Evolutionary conservation across 1,140 invertebrate genomes (phyloP).

Genomic region (Drosophila lacertosa): DNA sequence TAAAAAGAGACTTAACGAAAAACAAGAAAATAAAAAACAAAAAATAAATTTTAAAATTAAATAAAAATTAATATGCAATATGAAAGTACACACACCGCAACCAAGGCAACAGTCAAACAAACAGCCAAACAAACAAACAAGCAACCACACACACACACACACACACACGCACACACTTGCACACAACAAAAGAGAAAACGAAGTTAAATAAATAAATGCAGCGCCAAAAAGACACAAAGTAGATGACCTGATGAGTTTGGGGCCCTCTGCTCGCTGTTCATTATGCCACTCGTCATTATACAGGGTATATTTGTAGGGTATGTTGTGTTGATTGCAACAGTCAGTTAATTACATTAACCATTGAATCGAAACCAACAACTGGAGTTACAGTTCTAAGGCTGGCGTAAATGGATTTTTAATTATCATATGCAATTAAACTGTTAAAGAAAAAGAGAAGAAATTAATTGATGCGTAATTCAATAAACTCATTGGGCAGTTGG

Average conservation of each 20-base stretch:
- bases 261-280: neutral
- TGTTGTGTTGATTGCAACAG: too few relatives aligned
- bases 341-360: too few relatives aligned
- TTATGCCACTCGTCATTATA: conserved; percentile 4
- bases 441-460: too few relatives aligned
- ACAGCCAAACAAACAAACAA: conserved; percentile 2
- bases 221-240: conserved; percentile 12
- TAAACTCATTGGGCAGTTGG: too few relatives aligned
- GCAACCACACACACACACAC: neutral
- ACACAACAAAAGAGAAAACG: neutral
- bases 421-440: too few relatives aligned
- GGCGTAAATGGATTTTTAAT: too few relatives aligned
- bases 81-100: conserved; percentile 19
- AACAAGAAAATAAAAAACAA: conserved; percentile 27
- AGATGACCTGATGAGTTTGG: neutral
- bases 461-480: too few relatives aligned
- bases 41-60: conserved; percentile 19
- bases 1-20: conserved; percentile 15
- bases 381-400: too few relatives aligned
- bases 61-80: conserved; percentile 49
- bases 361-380: too few relatives aligned
- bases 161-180: neutral
- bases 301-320: neutral
- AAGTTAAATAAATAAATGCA: conserved; percentile 32
- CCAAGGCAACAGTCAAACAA: conserved; percentile 31